phyloP scores from a whole-genome alignment of 2,113 vertebrate genomes.

The Zosterops pallidus region DNA sequence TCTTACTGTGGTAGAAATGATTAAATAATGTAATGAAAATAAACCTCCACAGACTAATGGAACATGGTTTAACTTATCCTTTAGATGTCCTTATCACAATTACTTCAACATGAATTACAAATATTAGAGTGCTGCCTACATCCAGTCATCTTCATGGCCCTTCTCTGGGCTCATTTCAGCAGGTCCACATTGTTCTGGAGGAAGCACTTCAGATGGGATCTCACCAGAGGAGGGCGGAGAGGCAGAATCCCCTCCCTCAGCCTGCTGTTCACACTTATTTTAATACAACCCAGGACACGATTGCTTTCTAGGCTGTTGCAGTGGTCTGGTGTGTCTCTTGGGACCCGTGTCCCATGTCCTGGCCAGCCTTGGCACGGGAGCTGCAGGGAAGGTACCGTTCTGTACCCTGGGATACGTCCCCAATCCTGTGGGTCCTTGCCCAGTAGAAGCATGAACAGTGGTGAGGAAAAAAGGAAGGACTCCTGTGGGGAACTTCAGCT shows the following conservation, averaged over 20 bases:
- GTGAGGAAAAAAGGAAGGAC: too few relatives aligned
- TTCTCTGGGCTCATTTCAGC: background rate
- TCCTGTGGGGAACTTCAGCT: too few relatives aligned
- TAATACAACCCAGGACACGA: accelerated
- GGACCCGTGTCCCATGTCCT: too few relatives aligned
- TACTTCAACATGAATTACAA: background rate
- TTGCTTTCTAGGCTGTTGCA: background rate
- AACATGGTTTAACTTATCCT: background rate
- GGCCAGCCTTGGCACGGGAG: too few relatives aligned
- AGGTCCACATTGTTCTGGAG: background rate
- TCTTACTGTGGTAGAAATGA: background rate
- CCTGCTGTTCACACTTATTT: background rate
- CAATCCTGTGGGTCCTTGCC: too few relatives aligned
- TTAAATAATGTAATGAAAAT: background rate
- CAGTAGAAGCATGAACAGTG: too few relatives aligned
- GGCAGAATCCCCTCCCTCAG: background rate
- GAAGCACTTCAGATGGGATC: background rate
- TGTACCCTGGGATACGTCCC: too few relatives aligned
- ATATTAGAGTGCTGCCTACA: background rate
- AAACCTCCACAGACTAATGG: background rate
- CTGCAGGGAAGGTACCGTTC: too few relatives aligned
- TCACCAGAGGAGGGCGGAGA: background rate
- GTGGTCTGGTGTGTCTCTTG: too few relatives aligned
- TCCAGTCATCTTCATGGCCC: background rate
- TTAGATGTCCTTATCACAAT: background rate